Conservation (phyloP, 2,113 vertebrate genomes). For the Gallinago jamesoni region DNA sequence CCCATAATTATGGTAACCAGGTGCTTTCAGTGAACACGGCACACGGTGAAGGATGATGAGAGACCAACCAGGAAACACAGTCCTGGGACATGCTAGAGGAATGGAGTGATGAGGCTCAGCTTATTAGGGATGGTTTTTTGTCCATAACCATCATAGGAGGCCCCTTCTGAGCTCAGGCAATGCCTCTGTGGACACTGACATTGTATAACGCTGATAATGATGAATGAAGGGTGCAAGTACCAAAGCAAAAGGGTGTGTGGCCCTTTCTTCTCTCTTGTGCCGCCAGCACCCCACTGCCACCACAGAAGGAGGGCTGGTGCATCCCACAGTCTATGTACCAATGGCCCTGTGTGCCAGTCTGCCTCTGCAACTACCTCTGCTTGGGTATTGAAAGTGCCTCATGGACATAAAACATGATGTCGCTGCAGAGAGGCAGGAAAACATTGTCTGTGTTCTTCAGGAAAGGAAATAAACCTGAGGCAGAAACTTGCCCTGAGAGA, state of each 20-base stretch:
- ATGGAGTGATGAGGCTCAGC: background rate
- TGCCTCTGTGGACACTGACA: background rate
- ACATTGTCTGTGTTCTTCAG: background rate
- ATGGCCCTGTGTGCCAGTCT: background rate
- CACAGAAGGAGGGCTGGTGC: accelerated
- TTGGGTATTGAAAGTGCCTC: background rate
- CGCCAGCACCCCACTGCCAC: background rate
- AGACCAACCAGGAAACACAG: background rate
- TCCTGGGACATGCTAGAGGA: background rate
- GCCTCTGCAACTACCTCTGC: background rate
- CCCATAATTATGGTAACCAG: background rate
- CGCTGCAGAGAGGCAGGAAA: background rate
- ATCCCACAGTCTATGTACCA: accelerated
- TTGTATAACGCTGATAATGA: background rate
- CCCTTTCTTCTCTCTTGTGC: background rate
- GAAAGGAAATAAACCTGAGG: background rate
- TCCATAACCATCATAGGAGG: background rate
- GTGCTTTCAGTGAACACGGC: background rate
- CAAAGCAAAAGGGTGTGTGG: background rate
- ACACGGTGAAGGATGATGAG: background rate
- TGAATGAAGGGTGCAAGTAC: background rate
- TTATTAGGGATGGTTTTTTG: background rate
- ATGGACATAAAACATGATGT: background rate
- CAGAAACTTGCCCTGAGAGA: background rate
- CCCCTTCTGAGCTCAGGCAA: background rate